Conservation (phyloP, 2,113 vertebrate species). For the Gavia stellata region DNA sequence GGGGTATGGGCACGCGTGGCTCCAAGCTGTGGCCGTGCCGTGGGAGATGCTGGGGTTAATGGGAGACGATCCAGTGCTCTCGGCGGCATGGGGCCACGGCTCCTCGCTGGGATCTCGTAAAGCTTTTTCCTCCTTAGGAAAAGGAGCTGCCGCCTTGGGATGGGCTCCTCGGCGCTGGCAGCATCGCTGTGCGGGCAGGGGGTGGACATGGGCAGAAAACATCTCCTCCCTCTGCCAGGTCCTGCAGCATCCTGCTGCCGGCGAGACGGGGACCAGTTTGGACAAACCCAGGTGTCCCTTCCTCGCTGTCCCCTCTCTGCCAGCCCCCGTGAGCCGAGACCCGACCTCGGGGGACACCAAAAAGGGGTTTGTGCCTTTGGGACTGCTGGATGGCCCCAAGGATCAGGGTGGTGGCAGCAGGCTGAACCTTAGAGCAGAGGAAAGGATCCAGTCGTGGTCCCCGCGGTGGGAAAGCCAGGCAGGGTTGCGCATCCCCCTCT, state of each 20-base stretch:
- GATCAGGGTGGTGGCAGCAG: not conserved
- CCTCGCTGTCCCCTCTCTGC: not conserved
- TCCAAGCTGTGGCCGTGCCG: accelerated
- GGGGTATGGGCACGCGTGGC: not conserved
- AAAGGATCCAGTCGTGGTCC: not conserved
- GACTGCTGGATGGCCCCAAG: not conserved
- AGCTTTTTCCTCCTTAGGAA: slow-evolving; percentile 57
- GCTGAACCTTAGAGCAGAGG: not conserved
- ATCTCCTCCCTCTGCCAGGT: not conserved
- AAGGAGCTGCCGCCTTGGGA: slow-evolving; percentile 9
- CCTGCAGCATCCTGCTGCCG: not conserved
- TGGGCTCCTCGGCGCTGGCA: not conserved
- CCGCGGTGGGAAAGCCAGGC: not conserved
- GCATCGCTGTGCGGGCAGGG: not conserved
- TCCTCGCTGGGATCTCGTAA: slow-evolving; percentile 29
- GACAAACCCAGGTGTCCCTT: not conserved
- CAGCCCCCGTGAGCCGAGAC: not conserved
- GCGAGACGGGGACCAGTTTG: not conserved
- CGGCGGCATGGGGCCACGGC: not conserved
- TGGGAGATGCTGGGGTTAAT: not conserved
- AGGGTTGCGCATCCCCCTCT: not conserved
- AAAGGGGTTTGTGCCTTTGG: not conserved
- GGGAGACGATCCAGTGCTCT: not conserved
- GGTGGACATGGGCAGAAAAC: not conserved
- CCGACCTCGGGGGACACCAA: not conserved